Conservation (phyloP, 2,113 vertebrate species). For the Dunckerocampus dactyliophorus region DNA sequence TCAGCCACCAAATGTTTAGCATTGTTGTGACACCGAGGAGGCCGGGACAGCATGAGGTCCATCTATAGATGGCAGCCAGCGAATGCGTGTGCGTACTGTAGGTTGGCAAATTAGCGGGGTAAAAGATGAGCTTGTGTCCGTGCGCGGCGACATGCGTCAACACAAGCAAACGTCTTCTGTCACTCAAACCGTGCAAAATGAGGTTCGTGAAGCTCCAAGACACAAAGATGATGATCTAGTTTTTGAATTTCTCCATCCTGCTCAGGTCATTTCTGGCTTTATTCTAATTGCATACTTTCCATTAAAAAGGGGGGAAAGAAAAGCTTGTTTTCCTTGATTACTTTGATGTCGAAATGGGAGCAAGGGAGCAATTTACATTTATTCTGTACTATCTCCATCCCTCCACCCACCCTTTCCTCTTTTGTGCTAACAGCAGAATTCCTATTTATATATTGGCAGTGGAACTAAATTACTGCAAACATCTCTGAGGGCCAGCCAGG, state of each 20-base stretch:
- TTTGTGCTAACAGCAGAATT: constrained; percentile 76
- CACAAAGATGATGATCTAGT: too few species aligned
- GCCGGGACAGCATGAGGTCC: constrained; percentile 62
- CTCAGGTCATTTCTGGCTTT: constrained; percentile 64
- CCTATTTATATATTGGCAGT: constrained; percentile 77
- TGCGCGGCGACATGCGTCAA: constrained; percentile 7
- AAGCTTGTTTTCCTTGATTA: constrained; percentile 81
- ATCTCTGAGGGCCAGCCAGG: constrained; percentile 70
- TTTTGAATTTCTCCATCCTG: constrained; percentile 41
- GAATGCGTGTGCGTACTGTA: constrained; percentile 6
- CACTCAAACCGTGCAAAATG: constrained; percentile 33
- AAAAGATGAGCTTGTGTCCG: constrained; percentile 1
- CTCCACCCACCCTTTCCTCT: constrained; percentile 41
- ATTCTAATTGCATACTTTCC: constrained; percentile 79
- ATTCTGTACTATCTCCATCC: constrained; percentile 65
- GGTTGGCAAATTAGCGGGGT: not conserved
- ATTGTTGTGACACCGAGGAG: constrained; percentile 72
- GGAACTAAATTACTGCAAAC: constrained; percentile 76
- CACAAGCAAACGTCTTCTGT: constrained; percentile 10
- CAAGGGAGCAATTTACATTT: constrained; percentile 75
- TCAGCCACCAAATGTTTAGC: constrained; percentile 71
- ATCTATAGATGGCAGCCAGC: constrained; percentile 51
- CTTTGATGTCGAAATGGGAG: constrained; percentile 78
- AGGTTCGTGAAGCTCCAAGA: constrained; percentile 14
- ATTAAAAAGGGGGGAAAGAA: constrained; percentile 60